These are phyloP conservation scores for Drosophila nigromelanica DNA, from an alignment of 1,140 invertebrate genomes.

Conservation along the genomic window DNA sequence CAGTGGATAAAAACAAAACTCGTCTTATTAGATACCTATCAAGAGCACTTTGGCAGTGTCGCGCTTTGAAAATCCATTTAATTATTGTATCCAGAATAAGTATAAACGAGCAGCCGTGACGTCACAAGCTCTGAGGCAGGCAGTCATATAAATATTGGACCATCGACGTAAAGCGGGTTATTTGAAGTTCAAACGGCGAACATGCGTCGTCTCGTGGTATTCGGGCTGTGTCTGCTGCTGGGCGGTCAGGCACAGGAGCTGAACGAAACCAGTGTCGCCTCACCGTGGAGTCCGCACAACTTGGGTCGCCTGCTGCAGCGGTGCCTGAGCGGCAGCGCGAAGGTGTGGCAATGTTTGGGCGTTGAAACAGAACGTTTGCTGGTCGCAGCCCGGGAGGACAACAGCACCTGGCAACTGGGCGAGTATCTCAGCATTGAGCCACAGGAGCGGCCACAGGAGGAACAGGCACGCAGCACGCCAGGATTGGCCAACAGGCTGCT, in stretches of 20 bases:
- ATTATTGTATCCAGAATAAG: constrained; percentile 42
- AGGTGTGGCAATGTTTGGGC: constrained; percentile 85
- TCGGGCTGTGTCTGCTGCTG: constrained; percentile 40
- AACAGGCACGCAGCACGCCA: constrained; percentile 4
- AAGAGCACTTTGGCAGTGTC: constrained; percentile 51
- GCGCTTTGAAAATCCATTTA: constrained; percentile 75
- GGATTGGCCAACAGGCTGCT: constrained; percentile 53
- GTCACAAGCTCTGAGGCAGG: constrained; percentile 16
- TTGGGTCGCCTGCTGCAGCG: constrained; percentile 65
- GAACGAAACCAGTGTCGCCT: constrained; percentile 1
- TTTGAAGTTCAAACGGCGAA: constrained; percentile 56
- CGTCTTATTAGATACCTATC: constrained; percentile 77
- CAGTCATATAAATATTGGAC: constrained; percentile 6
- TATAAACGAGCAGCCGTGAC: constrained; percentile 7
- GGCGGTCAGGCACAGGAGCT: constrained; percentile 13
- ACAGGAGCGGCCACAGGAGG: not conserved
- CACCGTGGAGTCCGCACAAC: constrained; percentile 46
- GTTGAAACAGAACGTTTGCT: constrained; percentile 85
- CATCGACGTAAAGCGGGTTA: constrained; percentile 34
- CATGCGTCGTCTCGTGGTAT: constrained; percentile 49
- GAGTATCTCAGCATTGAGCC: constrained; percentile 86
- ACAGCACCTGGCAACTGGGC: constrained; percentile 85
- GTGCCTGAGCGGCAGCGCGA: constrained; percentile 76
- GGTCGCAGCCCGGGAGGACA: constrained; percentile 85
- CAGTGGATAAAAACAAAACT: constrained; percentile 20